phyloP scores from a whole-genome alignment of 1,140 invertebrate species.

The Probaryconus sp. region DNA sequence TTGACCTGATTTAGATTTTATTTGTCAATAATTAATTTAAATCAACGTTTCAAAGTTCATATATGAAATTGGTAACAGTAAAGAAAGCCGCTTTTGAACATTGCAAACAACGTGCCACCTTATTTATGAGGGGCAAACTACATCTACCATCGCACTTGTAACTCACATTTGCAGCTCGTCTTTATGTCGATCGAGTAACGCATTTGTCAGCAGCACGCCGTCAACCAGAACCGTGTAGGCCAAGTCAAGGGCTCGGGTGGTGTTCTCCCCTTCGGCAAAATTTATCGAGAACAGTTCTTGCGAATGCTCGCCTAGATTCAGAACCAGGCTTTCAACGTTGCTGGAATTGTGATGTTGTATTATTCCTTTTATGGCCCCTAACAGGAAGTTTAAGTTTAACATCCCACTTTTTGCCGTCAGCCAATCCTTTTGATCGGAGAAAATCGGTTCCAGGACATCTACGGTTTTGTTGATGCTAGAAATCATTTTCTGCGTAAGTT shows the following conservation, averaged over 20 bases:
- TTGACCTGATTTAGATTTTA: neutral
- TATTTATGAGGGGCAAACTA: conserved; percentile 18
- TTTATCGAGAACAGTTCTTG: conserved; percentile 16
- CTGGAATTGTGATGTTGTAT: conserved; percentile 2
- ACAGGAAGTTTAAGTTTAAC: conserved; percentile 63
- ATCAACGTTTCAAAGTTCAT: no score
- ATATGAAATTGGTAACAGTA: neutral
- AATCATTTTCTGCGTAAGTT: no score
- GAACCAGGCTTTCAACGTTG: conserved; percentile 34
- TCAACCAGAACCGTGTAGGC: conserved; percentile 62
- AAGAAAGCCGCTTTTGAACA: neutral
- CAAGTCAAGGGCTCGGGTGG: conserved; percentile 63
- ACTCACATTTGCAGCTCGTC: conserved; percentile 59
- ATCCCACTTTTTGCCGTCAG: conserved; percentile 54
- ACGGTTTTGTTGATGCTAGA: conserved; percentile 67
- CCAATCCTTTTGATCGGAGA: conserved; percentile 64
- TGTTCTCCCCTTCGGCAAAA: conserved; percentile 38
- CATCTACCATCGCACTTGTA: conserved; percentile 13
- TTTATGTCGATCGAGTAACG: conserved; percentile 60
- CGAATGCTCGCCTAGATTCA: conserved; percentile 27
- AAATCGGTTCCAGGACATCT: conserved; percentile 64
- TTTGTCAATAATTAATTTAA: no score
- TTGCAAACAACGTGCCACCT: conserved; percentile 15
- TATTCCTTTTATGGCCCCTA: conserved; percentile 61
- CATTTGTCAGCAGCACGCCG: conserved; percentile 63